Percentiles rank a stretch among this genome's conserved stretches.
Evolutionary conservation across 2,113 vertebrate species (phyloP).

Genomic region (Thryonomys swinderianus): DNA sequence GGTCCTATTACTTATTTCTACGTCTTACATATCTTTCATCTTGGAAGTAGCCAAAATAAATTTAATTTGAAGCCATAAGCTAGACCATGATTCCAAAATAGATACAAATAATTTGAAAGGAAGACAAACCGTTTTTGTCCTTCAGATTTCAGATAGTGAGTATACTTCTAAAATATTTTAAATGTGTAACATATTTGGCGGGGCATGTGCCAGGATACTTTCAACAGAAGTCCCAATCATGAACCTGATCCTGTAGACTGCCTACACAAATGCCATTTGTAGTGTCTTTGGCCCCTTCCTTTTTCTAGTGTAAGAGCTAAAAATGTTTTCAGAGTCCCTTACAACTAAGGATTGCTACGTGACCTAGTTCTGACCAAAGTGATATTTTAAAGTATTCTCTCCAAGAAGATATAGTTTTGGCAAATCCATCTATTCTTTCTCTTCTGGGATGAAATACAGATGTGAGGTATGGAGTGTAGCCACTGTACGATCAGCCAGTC

Average conservation of each 20-base stretch:
- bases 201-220: conserved; percentile 18
- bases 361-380: conserved; percentile 25
- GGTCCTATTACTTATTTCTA: conserved; percentile 4
- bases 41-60: conserved; percentile 54
- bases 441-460: conserved; percentile 45
- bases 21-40: conserved; percentile 43
- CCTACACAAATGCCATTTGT: conserved; percentile 5
- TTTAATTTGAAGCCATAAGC: conserved; percentile 65
- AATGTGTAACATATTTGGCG: conserved; percentile 5
- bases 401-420: conserved; percentile 20
- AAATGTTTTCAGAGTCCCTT: conserved; percentile 41
- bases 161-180: conserved; percentile 36
- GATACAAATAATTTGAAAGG: conserved; percentile 26
- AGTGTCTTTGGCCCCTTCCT: neutral
- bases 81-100: conserved; percentile 66
- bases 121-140: conserved; percentile 24
- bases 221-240: neutral
- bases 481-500: neutral
- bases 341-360: neutral
- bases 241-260: neutral
- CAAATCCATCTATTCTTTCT: conserved; percentile 43
- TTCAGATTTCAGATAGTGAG: conserved; percentile 47
- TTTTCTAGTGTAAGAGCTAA: neutral
- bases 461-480: neutral
- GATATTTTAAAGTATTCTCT: neutral